Evolutionary conservation across 2,113 vertebrate genomes (phyloP).

Genomic region (Neopipo cinnamomea): DNA sequence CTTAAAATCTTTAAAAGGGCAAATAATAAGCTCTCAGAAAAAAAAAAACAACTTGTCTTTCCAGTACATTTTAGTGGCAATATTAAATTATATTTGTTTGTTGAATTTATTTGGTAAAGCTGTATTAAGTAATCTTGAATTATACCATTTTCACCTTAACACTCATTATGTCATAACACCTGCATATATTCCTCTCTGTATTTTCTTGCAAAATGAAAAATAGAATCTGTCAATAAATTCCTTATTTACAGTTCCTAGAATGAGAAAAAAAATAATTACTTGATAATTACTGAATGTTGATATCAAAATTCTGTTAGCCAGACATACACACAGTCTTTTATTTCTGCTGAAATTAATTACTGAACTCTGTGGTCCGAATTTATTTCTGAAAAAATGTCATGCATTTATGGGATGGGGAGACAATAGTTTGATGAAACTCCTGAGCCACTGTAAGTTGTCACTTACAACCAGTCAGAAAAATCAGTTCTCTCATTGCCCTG

Average conservation of each 20-base stretch:
- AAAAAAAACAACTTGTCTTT: background rate
- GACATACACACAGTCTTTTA: background rate
- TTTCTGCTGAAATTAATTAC: background rate
- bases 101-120: background rate
- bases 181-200: background rate
- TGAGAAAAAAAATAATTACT: background rate
- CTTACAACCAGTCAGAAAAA: background rate
- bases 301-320: background rate
- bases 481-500: background rate
- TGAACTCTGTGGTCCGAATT: background rate
- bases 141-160: background rate
- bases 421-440: background rate
- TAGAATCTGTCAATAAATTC: background rate
- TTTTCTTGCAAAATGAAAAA: background rate
- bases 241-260: background rate
- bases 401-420: background rate
- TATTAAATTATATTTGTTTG: background rate
- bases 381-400: background rate
- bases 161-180: background rate
- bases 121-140: background rate
- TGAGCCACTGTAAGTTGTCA: background rate
- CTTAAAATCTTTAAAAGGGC: background rate
- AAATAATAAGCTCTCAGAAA: background rate
- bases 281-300: background rate
- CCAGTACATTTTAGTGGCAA: background rate